Conservation (phyloP, 2,888 invertebrate genomes). For the Brachynemurus nebulosus region DNA sequence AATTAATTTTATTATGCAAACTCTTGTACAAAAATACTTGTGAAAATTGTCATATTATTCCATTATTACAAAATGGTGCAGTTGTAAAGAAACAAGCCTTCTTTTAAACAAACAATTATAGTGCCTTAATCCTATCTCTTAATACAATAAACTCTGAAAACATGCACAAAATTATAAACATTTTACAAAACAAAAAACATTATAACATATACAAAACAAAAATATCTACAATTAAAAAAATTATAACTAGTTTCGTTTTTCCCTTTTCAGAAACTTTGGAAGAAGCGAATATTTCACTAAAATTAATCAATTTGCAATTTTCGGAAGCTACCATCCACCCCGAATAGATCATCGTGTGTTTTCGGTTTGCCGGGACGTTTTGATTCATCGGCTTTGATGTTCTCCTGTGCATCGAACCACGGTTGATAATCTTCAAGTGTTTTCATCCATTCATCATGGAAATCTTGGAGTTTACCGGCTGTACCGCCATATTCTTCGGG, state of each 20-base stretch:
- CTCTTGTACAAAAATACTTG: too few relatives aligned
- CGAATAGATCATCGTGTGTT: constrained; percentile 74
- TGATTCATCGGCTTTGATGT: constrained; percentile 61
- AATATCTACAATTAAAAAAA: too few relatives aligned
- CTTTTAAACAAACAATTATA: too few relatives aligned
- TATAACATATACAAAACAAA: too few relatives aligned
- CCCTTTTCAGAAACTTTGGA: not conserved
- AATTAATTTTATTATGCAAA: too few relatives aligned
- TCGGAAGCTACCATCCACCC: constrained; percentile 80
- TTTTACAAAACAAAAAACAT: too few relatives aligned
- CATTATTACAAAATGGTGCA: too few relatives aligned
- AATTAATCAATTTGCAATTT: constrained; percentile 67
- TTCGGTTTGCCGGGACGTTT: constrained; percentile 74
- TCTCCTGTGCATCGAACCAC: constrained; percentile 73
- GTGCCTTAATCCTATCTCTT: too few relatives aligned
- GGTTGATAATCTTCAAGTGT: constrained; percentile 59
- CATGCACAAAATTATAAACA: too few relatives aligned
- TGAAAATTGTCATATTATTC: too few relatives aligned
- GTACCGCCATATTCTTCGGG: constrained; percentile 75
- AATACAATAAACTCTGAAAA: too few relatives aligned
- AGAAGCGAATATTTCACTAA: constrained; percentile 1
- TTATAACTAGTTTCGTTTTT: not conserved
- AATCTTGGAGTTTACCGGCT: constrained; percentile 54
- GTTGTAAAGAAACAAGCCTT: too few relatives aligned
- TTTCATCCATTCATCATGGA: constrained; percentile 69